These are phyloP conservation scores for Dynastes maya DNA, from an alignment of 2,888 invertebrate genomes.

Conservation along the genomic window DNA sequence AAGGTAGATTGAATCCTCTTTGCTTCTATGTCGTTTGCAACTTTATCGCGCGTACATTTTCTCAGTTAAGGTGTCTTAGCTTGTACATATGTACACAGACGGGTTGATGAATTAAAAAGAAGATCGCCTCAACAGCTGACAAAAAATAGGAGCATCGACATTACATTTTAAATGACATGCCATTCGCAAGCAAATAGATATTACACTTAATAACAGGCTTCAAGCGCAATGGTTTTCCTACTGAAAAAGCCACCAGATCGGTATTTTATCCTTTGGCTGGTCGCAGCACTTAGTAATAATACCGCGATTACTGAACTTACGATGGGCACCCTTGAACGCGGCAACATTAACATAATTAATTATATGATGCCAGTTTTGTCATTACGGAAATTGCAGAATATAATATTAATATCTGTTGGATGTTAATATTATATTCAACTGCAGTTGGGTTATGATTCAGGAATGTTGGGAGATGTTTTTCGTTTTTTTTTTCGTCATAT, in stretches of 20 bases:
- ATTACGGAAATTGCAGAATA: constrained; percentile 45
- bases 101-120: not conserved
- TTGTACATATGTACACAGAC: not conserved
- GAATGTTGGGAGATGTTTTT: not conserved
- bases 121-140: not conserved
- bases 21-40: no score
- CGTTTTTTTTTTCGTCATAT: not conserved
- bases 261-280: constrained; percentile 38
- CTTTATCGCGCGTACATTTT: no score
- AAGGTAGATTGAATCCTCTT: no score
- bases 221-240: constrained; percentile 39
- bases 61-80: no score
- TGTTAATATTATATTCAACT: constrained; percentile 26
- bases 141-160: not conserved
- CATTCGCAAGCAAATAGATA: constrained; percentile 34
- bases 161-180: constrained; percentile 31
- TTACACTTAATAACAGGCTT: constrained; percentile 42
- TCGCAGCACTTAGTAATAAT: constrained; percentile 39
- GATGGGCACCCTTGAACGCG: constrained; percentile 4
- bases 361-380: constrained; percentile 42
- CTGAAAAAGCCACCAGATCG: constrained; percentile 40
- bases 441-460: not conserved
- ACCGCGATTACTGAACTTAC: constrained; percentile 39
- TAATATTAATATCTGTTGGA: not conserved
- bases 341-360: constrained; percentile 41